Evolutionary conservation across 2,113 vertebrate species (phyloP).

Genomic region (Australoheros scitulus): DNA sequence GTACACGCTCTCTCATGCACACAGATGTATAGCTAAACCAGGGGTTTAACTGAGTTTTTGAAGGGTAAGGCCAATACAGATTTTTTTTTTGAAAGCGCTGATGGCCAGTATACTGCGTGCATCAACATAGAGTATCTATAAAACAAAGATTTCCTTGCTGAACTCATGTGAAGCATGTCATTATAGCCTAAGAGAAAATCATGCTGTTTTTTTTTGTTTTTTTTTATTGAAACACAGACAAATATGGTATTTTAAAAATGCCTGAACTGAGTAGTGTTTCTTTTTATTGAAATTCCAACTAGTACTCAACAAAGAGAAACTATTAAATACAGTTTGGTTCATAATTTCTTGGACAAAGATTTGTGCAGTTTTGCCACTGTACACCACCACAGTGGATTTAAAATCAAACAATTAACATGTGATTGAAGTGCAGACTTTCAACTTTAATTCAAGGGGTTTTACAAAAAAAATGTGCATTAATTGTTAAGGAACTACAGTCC

Average conservation of each 20-base stretch:
- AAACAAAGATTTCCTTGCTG: constrained; percentile 12
- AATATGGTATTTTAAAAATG: not conserved
- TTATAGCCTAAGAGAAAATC: not conserved
- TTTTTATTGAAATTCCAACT: not conserved
- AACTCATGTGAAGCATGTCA: not conserved
- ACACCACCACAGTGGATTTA: not conserved
- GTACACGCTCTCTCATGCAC: constrained; percentile 51
- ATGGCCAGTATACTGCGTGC: constrained; percentile 1
- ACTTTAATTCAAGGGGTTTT: not conserved
- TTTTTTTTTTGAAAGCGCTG: constrained; percentile 37
- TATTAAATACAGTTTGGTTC: not conserved
- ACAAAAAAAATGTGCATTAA: not conserved
- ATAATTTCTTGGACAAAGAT: not conserved
- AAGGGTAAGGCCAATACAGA: constrained; percentile 28
- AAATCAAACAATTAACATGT: not conserved
- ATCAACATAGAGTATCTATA: constrained; percentile 1
- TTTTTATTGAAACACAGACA: not conserved
- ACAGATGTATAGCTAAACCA: constrained; percentile 50
- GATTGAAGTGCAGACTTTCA: not conserved
- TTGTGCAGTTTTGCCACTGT: not conserved
- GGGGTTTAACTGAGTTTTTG: constrained; percentile 34
- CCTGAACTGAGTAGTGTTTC: not conserved
- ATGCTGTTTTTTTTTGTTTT: not conserved
- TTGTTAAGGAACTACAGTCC: not conserved
- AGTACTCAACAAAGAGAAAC: not conserved